Base-by-base conservation (phyloP, 2,113 vertebrate genomes). In the Trogon surrucura region DNA sequence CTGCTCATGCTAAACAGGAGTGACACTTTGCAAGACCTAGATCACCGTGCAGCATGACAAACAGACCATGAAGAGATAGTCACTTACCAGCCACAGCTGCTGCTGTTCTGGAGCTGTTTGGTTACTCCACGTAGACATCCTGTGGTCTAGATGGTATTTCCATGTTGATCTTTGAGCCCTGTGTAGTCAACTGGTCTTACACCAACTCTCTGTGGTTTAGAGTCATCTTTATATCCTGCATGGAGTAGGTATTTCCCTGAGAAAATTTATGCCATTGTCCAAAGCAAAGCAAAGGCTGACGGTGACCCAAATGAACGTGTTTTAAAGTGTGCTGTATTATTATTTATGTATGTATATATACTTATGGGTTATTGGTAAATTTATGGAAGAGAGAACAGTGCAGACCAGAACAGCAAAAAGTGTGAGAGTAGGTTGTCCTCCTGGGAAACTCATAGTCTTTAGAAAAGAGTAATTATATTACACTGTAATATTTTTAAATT, bases 51-150 rank as follows among this genome's bases (percentile, higher is more conserved):
- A 84, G 29, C 25, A 54, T 61, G 45, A 91, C 3, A 5, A 83
- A 22, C 8, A 20, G 6, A 48, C 3, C 20, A 44, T 0, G 0
- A 53, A 83, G 22, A n/a, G 16, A 69, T 23, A 41, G 30, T 22
- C 47, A 64, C 47, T 86, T 47, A 54, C 34, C 45, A 73, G 11
- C 21, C 54, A 38, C 4, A 71, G 23, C 2, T 0, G 1, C 21
- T 44, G 30, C 4, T 81, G 27, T 11, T 50, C n/a, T 67, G 78
- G 23, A 56, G 25, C 17, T 11, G 4, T 47, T 44, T 56, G 5
- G 7, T 65, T 41, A 29, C 8, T 64, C 57, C 30, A 5, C 0
- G 0, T 3, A 19, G 13, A n/a, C 25, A 44, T 44, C 29, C 20
- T 12, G 5, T 16, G 14, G n/a, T 51, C 74, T 51, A 29, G 32